Percentiles rank a stretch among this genome's conserved stretches.
phyloP scores from a whole-genome alignment of 2,113 vertebrate species.

The Brachypteracias leptosomus region DNA sequence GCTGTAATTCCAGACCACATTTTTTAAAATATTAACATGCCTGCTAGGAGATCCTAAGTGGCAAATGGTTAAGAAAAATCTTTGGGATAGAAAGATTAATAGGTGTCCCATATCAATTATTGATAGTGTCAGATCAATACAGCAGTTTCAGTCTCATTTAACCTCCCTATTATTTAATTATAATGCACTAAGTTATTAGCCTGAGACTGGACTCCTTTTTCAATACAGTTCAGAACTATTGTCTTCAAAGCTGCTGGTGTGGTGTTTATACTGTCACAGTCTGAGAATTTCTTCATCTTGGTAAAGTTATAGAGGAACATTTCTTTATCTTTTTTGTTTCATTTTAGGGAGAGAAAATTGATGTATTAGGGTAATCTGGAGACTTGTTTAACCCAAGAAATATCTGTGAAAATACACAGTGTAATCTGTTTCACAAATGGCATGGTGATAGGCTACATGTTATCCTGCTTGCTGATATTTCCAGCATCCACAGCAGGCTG shows the following conservation, averaged over 20 bases:
- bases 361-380: neutral
- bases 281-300: neutral
- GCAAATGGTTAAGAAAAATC: neutral
- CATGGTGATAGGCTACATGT: neutral
- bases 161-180: neutral
- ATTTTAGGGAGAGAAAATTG: neutral
- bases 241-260: neutral
- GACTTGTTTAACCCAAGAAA: neutral
- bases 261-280: neutral
- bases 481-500: neutral
- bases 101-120: conserved; percentile 1
- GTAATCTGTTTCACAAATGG: neutral
- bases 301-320: neutral
- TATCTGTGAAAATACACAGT: neutral
- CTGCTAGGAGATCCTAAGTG: neutral
- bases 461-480: neutral
- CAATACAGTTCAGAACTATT: neutral
- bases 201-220: neutral
- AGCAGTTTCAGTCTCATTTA: neutral
- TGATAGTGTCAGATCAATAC: neutral
- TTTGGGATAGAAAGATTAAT: neutral
- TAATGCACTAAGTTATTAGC: neutral
- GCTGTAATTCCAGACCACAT: neutral
- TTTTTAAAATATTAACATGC: neutral
- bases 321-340: neutral